These are phyloP conservation scores for Fulmarus glacialis DNA, from an alignment of 2,113 vertebrate species.

Conservation along the genomic window DNA sequence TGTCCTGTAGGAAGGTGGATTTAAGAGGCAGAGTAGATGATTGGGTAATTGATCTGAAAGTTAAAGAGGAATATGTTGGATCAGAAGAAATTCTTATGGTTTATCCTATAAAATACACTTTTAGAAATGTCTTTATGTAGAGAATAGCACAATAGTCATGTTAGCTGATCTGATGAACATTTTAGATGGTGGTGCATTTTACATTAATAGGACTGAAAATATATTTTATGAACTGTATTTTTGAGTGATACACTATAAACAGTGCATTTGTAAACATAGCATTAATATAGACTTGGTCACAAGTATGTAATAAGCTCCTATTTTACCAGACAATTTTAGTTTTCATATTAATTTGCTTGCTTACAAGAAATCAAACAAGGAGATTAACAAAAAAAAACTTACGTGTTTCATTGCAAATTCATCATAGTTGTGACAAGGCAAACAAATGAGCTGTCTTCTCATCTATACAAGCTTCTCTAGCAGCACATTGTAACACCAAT, in stretches of 20 bases:
- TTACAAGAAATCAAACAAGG: neutral
- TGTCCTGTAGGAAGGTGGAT: neutral
- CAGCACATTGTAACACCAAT: neutral
- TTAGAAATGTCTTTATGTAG: neutral
- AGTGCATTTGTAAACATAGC: neutral
- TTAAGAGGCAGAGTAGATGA: neutral
- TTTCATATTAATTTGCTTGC: neutral
- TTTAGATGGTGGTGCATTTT: neutral
- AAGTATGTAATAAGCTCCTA: neutral
- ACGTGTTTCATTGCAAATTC: neutral
- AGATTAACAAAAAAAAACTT: neutral
- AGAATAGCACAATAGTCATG: neutral
- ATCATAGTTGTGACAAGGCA: neutral
- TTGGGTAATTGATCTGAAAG: neutral
- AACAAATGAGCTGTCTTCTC: neutral
- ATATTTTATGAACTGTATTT: neutral
- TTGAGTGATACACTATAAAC: neutral
- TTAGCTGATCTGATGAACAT: neutral
- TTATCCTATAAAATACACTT: neutral
- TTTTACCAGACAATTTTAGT: neutral
- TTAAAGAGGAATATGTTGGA: neutral
- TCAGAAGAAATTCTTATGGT: neutral
- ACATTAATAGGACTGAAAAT: neutral
- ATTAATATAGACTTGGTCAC: neutral
- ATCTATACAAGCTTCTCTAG: neutral